Percentiles rank a stretch among this genome's conserved stretches.
Conservation (phyloP, 2,797 vertebrate genomes). For the Galago senegalensis region DNA sequence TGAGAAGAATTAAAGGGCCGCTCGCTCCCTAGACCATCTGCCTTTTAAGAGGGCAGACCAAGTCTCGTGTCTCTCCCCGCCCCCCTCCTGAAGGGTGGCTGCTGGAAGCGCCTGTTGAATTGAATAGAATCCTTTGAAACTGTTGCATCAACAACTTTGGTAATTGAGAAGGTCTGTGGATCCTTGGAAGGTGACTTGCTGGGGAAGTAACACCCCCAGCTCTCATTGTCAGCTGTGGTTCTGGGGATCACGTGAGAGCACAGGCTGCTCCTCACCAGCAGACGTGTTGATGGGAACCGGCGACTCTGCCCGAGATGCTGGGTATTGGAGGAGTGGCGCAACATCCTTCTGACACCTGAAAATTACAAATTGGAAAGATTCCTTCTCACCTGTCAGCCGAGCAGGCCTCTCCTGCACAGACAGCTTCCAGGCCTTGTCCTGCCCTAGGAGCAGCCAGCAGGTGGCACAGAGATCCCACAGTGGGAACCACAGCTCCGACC, state of each 20-base stretch:
- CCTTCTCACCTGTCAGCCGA: conserved; percentile 71
- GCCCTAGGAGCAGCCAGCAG: neutral
- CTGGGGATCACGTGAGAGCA: neutral
- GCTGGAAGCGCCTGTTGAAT: neutral
- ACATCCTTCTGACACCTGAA: conserved; percentile 78
- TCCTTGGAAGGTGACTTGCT: neutral
- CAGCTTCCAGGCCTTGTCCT: neutral
- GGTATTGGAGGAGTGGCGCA: neutral
- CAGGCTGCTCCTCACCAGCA: conserved; percentile 27
- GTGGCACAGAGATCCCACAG: neutral
- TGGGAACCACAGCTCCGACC: neutral
- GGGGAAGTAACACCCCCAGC: neutral
- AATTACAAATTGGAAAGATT: conserved; percentile 75
- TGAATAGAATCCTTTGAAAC: neutral
- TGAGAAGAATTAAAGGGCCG: neutral
- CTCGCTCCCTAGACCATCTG: neutral
- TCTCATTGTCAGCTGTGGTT: conserved; percentile 59
- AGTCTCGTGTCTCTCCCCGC: neutral
- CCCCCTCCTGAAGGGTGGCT: neutral
- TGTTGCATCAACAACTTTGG: neutral
- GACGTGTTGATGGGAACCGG: conserved; percentile 74
- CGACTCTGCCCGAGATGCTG: neutral
- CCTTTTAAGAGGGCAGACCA: neutral
- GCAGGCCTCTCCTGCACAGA: neutral
- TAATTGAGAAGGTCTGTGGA: neutral